Evolutionary conservation across 2,113 vertebrate genomes (phyloP), one percentile per base, ranked within the genome.

Genomic region (Vombatus ursinus): DNA sequence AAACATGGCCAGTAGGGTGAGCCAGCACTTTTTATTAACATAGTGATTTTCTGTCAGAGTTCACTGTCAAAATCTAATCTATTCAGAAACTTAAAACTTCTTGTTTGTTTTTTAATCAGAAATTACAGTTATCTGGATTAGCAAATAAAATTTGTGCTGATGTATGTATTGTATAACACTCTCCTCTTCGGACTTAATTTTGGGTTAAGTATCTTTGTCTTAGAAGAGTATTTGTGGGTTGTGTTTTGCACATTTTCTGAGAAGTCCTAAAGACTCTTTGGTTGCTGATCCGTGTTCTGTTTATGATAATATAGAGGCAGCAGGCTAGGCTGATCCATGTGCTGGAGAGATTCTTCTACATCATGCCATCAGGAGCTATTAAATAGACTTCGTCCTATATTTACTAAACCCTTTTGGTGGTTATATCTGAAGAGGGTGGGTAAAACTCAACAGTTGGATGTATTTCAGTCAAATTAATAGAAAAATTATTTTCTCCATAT

Each of bases 1-100:
- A 97, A 94, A 90, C 95, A 97, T 98, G 94, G 98, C 96, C 0
- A 0, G 25, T 97, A 96, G 97, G 92, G 23, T 96, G 97, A 94
- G 91, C 97, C 52, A 37, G 92, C 95, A 94, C 89, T 95, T 95
- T 77, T 98, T 97, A 96, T 96, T 50, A 31, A 26, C 97, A 26
- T 84, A 28, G 31, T 96, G 61, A 93, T 98, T 97, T 97, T 89
- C 97, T 97, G 92, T 96, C 50, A 92, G 48, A 54, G 28, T 48
- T 93, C 50, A 90, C 52, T 94, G 26, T 77, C 37, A 96, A 91
- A 53, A 90, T 96, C 61, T 92, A 51, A n/a, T 28, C 57, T 61
- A 31, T 61, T 61, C 28, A 61, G 57, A 96, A 94, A 50, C n/a
- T 96, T 57, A 53, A 95, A 92, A 50, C 51, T 92, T 7, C 19